Percentiles rank a stretch among this genome's conserved stretches.
These are phyloP conservation scores for Trissolcus brochymenae DNA, from an alignment of 2,888 invertebrate species.

Conservation along the genomic window DNA sequence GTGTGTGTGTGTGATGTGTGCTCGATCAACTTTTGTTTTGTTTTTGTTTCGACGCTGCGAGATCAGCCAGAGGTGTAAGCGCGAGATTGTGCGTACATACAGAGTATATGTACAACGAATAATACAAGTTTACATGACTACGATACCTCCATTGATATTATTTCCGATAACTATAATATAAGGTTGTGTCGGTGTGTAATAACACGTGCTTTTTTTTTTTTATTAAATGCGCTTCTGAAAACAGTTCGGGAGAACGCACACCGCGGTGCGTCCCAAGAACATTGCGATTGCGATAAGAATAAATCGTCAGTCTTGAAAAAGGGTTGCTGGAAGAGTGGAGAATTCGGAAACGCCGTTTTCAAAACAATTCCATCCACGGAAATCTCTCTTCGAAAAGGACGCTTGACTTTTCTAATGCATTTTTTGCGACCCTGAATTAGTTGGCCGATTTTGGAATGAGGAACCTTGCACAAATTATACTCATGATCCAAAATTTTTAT, in stretches of 20 bases:
- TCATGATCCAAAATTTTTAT: not conserved
- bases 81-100: conserved; percentile 50
- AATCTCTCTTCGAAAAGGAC: not conserved
- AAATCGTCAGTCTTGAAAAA: conserved; percentile 69
- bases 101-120: conserved; percentile 46
- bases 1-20: too few species aligned
- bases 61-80: conserved; percentile 55
- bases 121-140: conserved; percentile 20
- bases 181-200: conserved; percentile 39
- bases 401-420: not conserved
- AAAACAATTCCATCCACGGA: not conserved
- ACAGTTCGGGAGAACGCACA: conserved; percentile 39
- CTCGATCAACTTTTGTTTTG: not conserved
- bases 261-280: conserved; percentile 51
- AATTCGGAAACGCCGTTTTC: conserved; percentile 32
- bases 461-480: conserved; percentile 3
- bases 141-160: not conserved
- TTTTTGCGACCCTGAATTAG: conserved; percentile 25
- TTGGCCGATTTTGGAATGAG: conserved; percentile 28
- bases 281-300: conserved; percentile 59
- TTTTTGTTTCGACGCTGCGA: conserved; percentile 50
- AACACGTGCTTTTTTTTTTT: conserved; percentile 37
- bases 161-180: conserved; percentile 22
- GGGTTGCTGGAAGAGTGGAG: conserved; percentile 60
- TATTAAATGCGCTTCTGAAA: conserved; percentile 38